These are phyloP conservation scores for Lapara coniferarum DNA, from an alignment of 2,888 invertebrate species.

Conservation along the genomic window DNA sequence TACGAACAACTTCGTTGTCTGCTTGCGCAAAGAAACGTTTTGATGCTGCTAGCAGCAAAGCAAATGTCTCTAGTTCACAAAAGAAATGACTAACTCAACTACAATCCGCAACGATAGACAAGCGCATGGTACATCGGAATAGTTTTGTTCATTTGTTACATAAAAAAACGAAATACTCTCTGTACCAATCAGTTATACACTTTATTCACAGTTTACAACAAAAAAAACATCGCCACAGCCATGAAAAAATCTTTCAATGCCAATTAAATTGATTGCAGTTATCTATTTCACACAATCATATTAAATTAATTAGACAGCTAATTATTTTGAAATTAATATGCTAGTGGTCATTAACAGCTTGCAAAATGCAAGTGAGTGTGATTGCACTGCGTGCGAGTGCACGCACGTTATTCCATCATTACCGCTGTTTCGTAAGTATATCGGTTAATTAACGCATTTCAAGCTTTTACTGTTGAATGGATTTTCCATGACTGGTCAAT, in stretches of 20 bases:
- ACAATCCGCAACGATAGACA: too few species aligned
- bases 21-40: too few species aligned
- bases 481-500: not conserved
- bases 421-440: conserved; percentile 1
- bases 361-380: not conserved
- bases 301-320: not conserved
- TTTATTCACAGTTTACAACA: too few species aligned
- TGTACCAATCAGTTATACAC: not conserved
- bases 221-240: not conserved
- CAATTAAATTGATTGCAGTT: conserved; percentile 11
- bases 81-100: too few species aligned
- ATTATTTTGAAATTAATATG: not conserved
- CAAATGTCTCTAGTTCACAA: too few species aligned
- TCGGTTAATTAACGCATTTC: conserved; percentile 3
- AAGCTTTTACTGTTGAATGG: not conserved
- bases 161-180: too few species aligned
- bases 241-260: not conserved
- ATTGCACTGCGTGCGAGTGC: not conserved
- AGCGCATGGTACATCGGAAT: too few species aligned
- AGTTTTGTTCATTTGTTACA: too few species aligned
- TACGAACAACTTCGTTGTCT: too few species aligned
- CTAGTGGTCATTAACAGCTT: not conserved
- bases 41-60: too few species aligned
- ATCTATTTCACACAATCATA: not conserved
- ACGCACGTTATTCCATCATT: conserved; percentile 14